Percentiles rank a stretch among this genome's conserved stretches.
These are phyloP conservation scores for Sandelia bainsii DNA, from an alignment of 2,797 vertebrate species.

Conservation along the genomic window DNA sequence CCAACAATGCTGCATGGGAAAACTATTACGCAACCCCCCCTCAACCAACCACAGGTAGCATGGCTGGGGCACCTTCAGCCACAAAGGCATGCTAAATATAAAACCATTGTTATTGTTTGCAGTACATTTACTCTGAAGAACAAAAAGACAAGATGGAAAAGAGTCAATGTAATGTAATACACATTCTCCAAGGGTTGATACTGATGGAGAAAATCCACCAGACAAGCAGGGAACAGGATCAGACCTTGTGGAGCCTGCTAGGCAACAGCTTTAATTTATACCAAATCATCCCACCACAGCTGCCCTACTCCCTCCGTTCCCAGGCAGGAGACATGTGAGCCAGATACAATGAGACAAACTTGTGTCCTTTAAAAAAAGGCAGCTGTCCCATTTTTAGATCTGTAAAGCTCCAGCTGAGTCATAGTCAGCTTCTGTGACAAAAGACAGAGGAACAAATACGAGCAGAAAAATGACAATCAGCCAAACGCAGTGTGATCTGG, in stretches of 20 bases:
- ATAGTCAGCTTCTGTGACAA: conserved; percentile 67
- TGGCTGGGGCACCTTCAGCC: conserved; percentile 62
- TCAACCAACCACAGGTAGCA: conserved; percentile 64
- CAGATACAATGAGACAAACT: conserved; percentile 77
- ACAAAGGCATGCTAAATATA: conserved; percentile 73
- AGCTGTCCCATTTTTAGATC: conserved; percentile 80
- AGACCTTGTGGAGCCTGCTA: conserved; percentile 80
- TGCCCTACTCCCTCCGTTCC: conserved; percentile 73
- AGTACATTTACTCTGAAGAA: conserved; percentile 56
- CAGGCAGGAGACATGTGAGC: conserved; percentile 69
- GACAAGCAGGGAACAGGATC: conserved; percentile 63
- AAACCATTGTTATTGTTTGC: conserved; percentile 73
- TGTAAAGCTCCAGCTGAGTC: conserved; percentile 77
- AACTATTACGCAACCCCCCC: conserved; percentile 71
- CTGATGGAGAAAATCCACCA: conserved; percentile 52
- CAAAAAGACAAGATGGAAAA: conserved; percentile 29
- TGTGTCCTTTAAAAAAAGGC: conserved; percentile 75
- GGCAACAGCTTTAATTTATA: conserved; percentile 81
- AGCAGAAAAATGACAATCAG: conserved; percentile 62
- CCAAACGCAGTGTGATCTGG: conserved; percentile 46
- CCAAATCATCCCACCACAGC: conserved; percentile 79
- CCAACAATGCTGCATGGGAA: conserved; percentile 75
- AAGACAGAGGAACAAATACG: conserved; percentile 61
- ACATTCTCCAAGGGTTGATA: conserved; percentile 37
- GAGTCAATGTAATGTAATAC: conserved; percentile 62